phyloP scores from a whole-genome alignment of 2,888 invertebrate genomes.

The Leucophenga maculata region DNA sequence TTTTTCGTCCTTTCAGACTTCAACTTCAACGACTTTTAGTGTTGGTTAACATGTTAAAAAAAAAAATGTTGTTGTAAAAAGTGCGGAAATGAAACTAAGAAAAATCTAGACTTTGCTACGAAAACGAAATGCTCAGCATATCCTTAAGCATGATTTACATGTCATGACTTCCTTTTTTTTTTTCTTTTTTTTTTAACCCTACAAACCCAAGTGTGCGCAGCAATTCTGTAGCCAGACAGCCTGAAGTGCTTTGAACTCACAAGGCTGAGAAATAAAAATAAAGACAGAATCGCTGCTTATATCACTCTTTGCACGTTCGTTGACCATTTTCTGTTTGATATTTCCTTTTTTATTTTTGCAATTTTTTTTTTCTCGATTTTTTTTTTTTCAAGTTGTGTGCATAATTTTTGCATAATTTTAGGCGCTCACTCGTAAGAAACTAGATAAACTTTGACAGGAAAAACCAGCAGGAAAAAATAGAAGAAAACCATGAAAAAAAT shows the following conservation, averaged over 20 bases:
- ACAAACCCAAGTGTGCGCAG: no score
- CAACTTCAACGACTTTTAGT: conserved; percentile 13
- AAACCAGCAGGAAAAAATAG: conserved; percentile 47
- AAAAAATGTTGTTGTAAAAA: no score
- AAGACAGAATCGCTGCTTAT: no score
- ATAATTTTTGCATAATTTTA: conserved; percentile 62
- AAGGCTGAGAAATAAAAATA: no score
- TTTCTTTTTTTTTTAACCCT: no score
- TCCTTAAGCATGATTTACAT: conserved; percentile 64
- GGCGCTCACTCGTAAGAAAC: conserved; percentile 25
- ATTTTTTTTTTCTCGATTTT: neutral
- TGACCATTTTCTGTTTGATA: conserved; percentile 6
- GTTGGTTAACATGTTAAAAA: no score
- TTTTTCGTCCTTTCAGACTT: conserved; percentile 26
- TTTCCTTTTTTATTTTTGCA: neutral
- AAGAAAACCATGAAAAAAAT: conserved; percentile 33
- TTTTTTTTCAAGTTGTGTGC: conserved; percentile 49
- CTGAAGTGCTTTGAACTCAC: neutral
- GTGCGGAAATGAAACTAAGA: neutral
- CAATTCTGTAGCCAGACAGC: neutral
- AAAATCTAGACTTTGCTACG: neutral
- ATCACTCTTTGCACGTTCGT: neutral
- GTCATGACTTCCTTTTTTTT: conserved; percentile 48
- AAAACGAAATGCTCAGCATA: conserved; percentile 35
- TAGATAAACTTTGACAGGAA: conserved; percentile 44